These are phyloP conservation scores for Argyresthia goedartella DNA, from an alignment of 2,888 invertebrate genomes.

Conservation along the genomic window DNA sequence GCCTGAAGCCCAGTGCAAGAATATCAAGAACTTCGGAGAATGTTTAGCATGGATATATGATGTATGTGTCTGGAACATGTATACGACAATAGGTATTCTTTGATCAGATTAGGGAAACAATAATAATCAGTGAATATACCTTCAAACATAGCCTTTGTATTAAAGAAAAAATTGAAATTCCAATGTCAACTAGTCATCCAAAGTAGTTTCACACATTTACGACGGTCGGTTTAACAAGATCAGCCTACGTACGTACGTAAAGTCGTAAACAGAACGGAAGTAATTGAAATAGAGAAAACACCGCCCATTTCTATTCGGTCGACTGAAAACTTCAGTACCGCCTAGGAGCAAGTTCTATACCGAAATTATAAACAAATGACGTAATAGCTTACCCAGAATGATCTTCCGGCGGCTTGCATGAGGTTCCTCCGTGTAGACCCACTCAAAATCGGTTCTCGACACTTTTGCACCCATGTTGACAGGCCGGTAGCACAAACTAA, in stretches of 20 bases:
- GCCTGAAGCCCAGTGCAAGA: too few relatives aligned
- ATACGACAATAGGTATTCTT: too few relatives aligned
- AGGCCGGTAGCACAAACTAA: not conserved
- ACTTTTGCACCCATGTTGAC: slow-evolving; percentile 91
- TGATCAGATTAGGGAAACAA: too few relatives aligned
- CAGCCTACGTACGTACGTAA: too few relatives aligned
- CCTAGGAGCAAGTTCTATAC: not conserved
- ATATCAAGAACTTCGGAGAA: too few relatives aligned
- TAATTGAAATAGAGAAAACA: not conserved
- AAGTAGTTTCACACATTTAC: not conserved
- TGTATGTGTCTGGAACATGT: too few relatives aligned
- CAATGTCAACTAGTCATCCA: too few relatives aligned
- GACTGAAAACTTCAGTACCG: slow-evolving; percentile 1
- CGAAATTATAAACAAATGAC: slow-evolving; percentile 7
- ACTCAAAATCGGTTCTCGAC: slow-evolving; percentile 95
- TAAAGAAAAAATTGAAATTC: too few relatives aligned
- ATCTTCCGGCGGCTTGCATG: slow-evolving; percentile 94
- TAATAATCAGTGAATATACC: too few relatives aligned
- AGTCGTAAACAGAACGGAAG: not conserved
- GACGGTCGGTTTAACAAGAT: not conserved
- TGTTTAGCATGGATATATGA: too few relatives aligned
- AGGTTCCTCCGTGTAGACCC: slow-evolving; percentile 97
- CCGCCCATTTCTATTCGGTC: not conserved
- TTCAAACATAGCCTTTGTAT: too few relatives aligned
- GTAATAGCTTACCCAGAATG: slow-evolving; percentile 80